Evolutionary conservation across 2,113 vertebrate species (phyloP).

Genomic region (Tauraco erythrolophus): DNA sequence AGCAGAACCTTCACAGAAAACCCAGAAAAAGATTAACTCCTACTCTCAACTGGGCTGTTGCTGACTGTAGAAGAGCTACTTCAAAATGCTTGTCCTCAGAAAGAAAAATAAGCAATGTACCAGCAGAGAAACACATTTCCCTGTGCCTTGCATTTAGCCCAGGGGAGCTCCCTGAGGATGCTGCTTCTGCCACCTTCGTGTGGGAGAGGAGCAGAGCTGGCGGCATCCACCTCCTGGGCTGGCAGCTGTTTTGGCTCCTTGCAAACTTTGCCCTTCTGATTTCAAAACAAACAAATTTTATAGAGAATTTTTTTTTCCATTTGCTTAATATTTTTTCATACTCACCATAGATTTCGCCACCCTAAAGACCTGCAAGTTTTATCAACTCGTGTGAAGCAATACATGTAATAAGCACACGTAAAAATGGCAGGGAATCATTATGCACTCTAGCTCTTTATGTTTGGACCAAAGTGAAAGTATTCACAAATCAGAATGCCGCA

Average conservation of each 20-base stretch:
- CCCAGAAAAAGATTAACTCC: not conserved
- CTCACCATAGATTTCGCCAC: not conserved
- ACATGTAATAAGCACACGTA: not conserved
- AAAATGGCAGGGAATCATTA: not conserved
- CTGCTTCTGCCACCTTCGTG: not conserved
- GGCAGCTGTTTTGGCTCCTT: not conserved
- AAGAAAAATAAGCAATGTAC: not conserved
- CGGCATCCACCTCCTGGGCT: not conserved
- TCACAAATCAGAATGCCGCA: not conserved
- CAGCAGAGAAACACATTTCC: not conserved
- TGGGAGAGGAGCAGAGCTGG: not conserved
- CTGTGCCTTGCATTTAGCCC: not conserved
- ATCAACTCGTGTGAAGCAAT: not conserved
- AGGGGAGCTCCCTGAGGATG: not conserved
- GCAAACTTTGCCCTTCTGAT: not conserved
- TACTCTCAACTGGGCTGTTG: not conserved
- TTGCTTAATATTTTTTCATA: not conserved
- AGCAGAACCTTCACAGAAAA: not conserved
- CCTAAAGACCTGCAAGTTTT: not conserved
- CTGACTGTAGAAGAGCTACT: not conserved
- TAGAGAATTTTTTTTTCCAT: not conserved
- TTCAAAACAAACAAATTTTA: not conserved
- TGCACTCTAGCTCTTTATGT: not conserved
- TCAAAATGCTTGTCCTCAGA: not conserved
- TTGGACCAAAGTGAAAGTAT: not conserved